Percentiles rank a stretch among this genome's conserved stretches.
phyloP scores from a whole-genome alignment of 2,888 invertebrate species.

The Cosmorhoe ocellata region DNA sequence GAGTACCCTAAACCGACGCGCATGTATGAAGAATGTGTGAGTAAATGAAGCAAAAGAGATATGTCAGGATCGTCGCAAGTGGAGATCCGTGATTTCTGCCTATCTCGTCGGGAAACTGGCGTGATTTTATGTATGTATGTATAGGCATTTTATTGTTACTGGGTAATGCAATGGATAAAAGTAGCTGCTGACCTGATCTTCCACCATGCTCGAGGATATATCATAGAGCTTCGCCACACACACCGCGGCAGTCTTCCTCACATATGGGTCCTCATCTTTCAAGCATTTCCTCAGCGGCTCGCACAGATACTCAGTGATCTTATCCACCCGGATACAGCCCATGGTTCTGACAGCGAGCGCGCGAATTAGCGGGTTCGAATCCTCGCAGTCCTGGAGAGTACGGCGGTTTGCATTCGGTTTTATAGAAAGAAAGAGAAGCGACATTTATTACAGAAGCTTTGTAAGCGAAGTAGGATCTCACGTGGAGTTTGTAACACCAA shows the following conservation, averaged over 20 bases:
- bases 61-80: too few relatives aligned
- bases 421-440: conserved; percentile 9
- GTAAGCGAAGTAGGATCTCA: conserved; percentile 30
- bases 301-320: conserved; percentile 99
- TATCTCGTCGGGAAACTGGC: too few relatives aligned
- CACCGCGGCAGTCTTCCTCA: conserved; percentile 99
- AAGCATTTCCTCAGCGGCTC: conserved; percentile 97
- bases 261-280: conserved; percentile 98
- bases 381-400: conserved; percentile 96
- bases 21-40: too few relatives aligned
- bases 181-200: conserved; percentile 64
- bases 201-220: conserved; percentile 90
- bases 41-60: too few relatives aligned
- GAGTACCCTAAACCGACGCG: too few relatives aligned
- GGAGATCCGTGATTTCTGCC: too few relatives aligned
- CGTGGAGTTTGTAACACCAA: not conserved
- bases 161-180: too few relatives aligned
- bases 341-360: conserved; percentile 99
- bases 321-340: conserved; percentile 99
- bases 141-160: too few relatives aligned
- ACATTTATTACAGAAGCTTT: conserved; percentile 56
- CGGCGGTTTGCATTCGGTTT: conserved; percentile 10
- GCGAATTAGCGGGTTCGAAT: conserved; percentile 98
- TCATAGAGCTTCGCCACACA: conserved; percentile 99
- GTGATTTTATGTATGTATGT: too few relatives aligned